Conservation (phyloP, 92 coral and sea anemone species). For the Epizoanthus stellaris region DNA sequence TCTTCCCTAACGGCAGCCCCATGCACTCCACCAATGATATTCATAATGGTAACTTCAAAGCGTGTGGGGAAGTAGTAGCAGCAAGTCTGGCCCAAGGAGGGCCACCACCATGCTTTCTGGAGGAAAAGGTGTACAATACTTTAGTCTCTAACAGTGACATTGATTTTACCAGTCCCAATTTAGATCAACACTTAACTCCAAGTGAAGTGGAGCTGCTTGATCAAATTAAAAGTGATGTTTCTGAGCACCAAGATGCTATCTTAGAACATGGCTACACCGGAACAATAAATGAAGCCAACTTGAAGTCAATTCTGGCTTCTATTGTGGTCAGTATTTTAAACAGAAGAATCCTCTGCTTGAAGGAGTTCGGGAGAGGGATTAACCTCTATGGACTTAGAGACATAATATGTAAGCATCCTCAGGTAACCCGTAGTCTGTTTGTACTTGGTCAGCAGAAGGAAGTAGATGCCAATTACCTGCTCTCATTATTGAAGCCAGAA, state of each 20-base stretch:
- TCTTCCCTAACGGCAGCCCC: constrained; percentile 75
- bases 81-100: constrained; percentile 69
- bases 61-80: constrained; percentile 71
- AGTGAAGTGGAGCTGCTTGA: constrained; percentile 54
- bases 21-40: constrained; percentile 60
- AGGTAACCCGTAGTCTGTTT: constrained; percentile 48
- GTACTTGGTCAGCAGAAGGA: constrained; percentile 44
- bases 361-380: constrained; percentile 46
- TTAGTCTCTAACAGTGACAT: constrained; percentile 52
- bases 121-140: constrained; percentile 62
- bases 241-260: constrained; percentile 56
- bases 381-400: constrained; percentile 44
- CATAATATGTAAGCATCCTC: constrained; percentile 39
- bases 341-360: constrained; percentile 52
- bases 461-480: constrained; percentile 66
- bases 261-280: constrained; percentile 76
- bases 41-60: constrained; percentile 66
- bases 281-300: constrained; percentile 48
- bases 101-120: constrained; percentile 66
- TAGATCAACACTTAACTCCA: constrained; percentile 71
- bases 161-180: constrained; percentile 47
- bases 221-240: constrained; percentile 65
- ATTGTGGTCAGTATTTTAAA: constrained; percentile 71
- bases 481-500: constrained; percentile 64
- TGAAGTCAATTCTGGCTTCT: constrained; percentile 62